phyloP scores from a whole-genome alignment of 2,797 vertebrate genomes.

The Leptodactylus fallax region DNA sequence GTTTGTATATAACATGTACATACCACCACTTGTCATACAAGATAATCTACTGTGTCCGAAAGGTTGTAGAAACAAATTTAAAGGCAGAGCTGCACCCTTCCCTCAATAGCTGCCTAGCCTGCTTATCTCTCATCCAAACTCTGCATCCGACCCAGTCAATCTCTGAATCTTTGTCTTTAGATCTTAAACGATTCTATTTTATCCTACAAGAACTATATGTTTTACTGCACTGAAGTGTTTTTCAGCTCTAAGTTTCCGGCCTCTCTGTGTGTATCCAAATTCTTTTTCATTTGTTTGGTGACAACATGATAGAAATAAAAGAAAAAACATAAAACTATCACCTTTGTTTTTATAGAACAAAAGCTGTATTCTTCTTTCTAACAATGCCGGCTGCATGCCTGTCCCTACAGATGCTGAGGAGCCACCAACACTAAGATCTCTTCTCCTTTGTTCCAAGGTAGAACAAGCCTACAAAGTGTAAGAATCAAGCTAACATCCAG shows the following conservation, averaged over 20 bases:
- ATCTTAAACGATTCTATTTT: background rate
- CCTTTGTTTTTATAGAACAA: slow-evolving; percentile 47
- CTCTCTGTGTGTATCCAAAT: background rate
- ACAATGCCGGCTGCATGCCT: background rate
- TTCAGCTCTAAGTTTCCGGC: background rate
- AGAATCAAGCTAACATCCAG: background rate
- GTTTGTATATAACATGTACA: too few relatives aligned
- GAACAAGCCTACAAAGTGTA: slow-evolving; percentile 18
- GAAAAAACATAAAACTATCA: slow-evolving; percentile 10
- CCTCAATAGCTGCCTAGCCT: too few relatives aligned
- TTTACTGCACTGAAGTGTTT: background rate
- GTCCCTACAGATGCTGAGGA: slow-evolving; percentile 24
- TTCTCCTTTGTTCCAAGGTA: slow-evolving; percentile 19
- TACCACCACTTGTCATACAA: too few relatives aligned
- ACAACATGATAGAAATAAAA: slow-evolving; percentile 8
- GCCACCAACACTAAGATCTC: slow-evolving; percentile 17
- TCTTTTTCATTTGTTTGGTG: slow-evolving; percentile 20
- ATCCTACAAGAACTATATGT: background rate
- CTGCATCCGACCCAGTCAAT: background rate
- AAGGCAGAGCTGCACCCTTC: too few relatives aligned
- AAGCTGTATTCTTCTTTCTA: slow-evolving; percentile 23
- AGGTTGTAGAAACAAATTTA: too few relatives aligned
- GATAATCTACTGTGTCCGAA: too few relatives aligned
- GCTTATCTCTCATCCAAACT: too few relatives aligned
- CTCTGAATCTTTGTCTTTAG: background rate